These are phyloP conservation scores for Gallinago jamesoni DNA, from an alignment of 2,113 vertebrate species.

Conservation along the genomic window DNA sequence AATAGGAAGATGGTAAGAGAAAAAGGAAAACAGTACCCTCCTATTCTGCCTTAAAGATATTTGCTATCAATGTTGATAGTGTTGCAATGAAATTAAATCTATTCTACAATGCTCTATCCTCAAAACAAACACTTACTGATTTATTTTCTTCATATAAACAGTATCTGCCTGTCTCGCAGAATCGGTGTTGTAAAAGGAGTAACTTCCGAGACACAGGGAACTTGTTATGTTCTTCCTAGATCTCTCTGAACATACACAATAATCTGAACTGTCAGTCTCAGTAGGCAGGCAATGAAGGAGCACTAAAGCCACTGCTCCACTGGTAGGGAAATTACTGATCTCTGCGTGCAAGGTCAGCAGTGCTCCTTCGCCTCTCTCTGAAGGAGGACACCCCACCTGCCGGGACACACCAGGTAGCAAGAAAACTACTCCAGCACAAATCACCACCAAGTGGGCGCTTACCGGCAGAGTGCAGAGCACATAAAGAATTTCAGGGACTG, in stretches of 20 bases:
- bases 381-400: background rate
- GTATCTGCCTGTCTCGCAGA: background rate
- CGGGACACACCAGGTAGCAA: fast-evolving
- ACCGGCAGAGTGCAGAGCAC: background rate
- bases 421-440: background rate
- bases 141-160: background rate
- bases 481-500: background rate
- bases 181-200: background rate
- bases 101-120: background rate
- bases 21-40: background rate
- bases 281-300: background rate
- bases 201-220: background rate
- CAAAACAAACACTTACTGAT: background rate
- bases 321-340: background rate
- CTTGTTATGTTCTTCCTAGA: background rate
- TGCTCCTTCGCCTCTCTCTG: background rate
- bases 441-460: background rate
- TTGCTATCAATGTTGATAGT: background rate
- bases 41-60: conserved; percentile 7
- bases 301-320: background rate
- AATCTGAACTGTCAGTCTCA: background rate
- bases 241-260: background rate
- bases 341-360: background rate
- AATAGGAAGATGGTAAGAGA: background rate
- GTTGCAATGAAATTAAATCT: conserved; percentile 19